Conservation (phyloP, 1,140 invertebrate species). For the Lineus longissimus region DNA sequence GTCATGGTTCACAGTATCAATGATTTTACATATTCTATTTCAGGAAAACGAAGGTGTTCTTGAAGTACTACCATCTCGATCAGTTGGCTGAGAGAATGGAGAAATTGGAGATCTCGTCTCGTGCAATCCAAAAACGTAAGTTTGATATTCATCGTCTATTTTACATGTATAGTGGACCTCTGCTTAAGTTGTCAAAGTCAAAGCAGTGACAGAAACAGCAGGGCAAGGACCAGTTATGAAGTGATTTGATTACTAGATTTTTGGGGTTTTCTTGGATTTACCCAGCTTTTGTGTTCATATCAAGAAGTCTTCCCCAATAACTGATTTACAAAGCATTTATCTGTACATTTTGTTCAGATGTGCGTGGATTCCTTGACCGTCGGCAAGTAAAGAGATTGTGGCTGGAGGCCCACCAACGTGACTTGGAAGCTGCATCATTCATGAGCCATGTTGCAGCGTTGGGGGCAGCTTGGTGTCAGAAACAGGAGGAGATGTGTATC, state of each 20-base stretch:
- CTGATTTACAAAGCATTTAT: no score
- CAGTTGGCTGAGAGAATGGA: constrained; percentile 60
- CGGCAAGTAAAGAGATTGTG: background rate
- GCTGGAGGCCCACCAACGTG: background rate
- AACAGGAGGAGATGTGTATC: background rate
- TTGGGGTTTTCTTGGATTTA: no score
- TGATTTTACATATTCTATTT: constrained; percentile 12
- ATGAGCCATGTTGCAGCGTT: background rate
- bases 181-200: no score
- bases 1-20: background rate
- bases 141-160: no score
- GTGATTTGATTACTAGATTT: no score
- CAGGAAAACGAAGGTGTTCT: constrained; percentile 63
- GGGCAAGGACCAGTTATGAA: no score
- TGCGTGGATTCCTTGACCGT: background rate
- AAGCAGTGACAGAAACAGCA: no score
- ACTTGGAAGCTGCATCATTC: background rate
- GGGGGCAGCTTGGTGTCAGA: background rate
- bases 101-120: constrained; percentile 30
- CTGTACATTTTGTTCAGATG: no score
- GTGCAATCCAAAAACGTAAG: constrained; percentile 38
- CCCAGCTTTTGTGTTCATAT: no score
- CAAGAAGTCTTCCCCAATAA: no score
- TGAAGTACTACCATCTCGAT: constrained; percentile 82
- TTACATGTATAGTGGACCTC: no score